These are phyloP conservation scores for Dynastes maya DNA, from an alignment of 2,888 invertebrate species.

Conservation along the genomic window DNA sequence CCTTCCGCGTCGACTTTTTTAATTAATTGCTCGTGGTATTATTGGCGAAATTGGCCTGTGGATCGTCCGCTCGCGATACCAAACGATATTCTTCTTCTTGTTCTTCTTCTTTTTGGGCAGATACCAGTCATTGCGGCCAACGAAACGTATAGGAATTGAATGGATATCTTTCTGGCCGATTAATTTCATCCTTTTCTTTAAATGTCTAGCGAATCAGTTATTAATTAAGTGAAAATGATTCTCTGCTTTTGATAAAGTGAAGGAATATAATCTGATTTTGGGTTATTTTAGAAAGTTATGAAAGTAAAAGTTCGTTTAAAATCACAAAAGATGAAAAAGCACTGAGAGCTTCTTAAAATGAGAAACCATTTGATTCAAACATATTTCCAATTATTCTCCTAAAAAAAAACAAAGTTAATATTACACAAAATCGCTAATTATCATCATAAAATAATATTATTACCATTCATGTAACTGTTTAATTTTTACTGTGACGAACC, in stretches of 20 bases:
- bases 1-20: conserved; percentile 22
- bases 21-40: conserved; percentile 30
- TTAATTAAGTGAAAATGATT: neutral
- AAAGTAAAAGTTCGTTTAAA: too few relatives aligned
- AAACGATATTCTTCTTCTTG: neutral
- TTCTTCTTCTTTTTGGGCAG: neutral
- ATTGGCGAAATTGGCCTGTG: conserved; percentile 13
- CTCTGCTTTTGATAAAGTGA: neutral
- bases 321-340: too few relatives aligned
- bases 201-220: neutral
- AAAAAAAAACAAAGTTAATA: too few relatives aligned
- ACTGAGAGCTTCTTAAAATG: too few relatives aligned
- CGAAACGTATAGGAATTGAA: conserved; percentile 1
- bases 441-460: too few relatives aligned
- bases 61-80: too few relatives aligned
- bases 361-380: too few relatives aligned
- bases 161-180: neutral
- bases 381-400: too few relatives aligned
- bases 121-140: neutral
- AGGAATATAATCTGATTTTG: conserved; percentile 2
- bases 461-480: too few relatives aligned
- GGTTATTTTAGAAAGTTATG: too few relatives aligned
- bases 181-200: conserved; percentile 3
- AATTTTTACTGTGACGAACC: too few relatives aligned
- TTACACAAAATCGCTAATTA: too few relatives aligned